Evolutionary conservation across 2,113 vertebrate species (phyloP).

Genomic region (Perca flavescens): DNA sequence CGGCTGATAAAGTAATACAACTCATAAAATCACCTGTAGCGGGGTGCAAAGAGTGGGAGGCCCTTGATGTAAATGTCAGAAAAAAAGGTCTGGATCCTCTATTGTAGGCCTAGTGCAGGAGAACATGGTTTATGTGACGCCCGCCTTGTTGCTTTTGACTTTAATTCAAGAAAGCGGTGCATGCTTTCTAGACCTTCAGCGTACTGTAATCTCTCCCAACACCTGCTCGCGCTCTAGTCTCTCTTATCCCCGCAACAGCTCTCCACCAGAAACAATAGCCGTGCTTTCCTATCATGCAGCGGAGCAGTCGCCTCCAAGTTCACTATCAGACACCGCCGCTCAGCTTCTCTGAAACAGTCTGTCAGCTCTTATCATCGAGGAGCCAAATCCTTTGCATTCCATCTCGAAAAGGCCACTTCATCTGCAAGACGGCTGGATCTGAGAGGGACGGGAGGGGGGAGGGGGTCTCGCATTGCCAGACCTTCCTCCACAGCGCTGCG

Average conservation of each 20-base stretch:
- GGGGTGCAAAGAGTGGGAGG: conserved; percentile 47
- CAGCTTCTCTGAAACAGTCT: background rate
- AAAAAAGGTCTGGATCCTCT: conserved; percentile 60
- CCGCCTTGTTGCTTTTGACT: conserved; percentile 75
- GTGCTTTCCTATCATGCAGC: conserved; percentile 48
- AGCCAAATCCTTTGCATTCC: conserved; percentile 63
- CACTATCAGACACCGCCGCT: conserved; percentile 46
- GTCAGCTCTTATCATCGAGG: conserved; percentile 52
- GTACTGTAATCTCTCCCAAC: conserved; percentile 69
- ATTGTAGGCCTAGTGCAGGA: conserved; percentile 18
- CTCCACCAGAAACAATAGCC: conserved; percentile 67
- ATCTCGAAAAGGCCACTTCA: conserved; percentile 50
- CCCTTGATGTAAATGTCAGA: conserved; percentile 73
- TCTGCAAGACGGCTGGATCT: conserved; percentile 23
- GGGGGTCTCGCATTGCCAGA: background rate
- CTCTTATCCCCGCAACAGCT: conserved; percentile 66
- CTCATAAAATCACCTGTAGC: conserved; percentile 70
- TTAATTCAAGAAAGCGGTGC: conserved; percentile 63
- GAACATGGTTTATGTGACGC: conserved; percentile 56
- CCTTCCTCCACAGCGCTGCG: no score
- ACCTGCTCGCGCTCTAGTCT: conserved; percentile 66
- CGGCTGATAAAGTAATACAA: conserved; percentile 63
- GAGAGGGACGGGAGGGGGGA: conserved; percentile 11
- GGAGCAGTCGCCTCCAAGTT: conserved; percentile 35
- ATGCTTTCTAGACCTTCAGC: conserved; percentile 10